phyloP scores from a whole-genome alignment of 64 coral and sea anemone genomes.

The Montipora capricornis region DNA sequence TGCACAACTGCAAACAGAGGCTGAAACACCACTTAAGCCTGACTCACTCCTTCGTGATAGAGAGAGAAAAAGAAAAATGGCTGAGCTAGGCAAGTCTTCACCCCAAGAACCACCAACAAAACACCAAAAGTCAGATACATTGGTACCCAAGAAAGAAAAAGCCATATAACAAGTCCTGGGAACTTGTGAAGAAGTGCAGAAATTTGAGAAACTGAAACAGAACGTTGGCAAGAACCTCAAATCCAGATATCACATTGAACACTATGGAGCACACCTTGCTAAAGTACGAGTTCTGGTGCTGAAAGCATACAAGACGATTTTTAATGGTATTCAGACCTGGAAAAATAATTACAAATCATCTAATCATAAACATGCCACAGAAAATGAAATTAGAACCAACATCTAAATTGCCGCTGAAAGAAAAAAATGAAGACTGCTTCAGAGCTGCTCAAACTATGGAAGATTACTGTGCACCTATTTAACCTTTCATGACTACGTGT shows the following conservation, averaged over 20 bases:
- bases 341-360: background rate
- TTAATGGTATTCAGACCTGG: background rate
- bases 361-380: background rate
- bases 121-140: background rate
- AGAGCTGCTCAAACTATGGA: too few relatives aligned
- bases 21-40: background rate
- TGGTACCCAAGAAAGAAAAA: slow-evolving; percentile 41
- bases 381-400: slow-evolving; percentile 1
- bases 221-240: slow-evolving; percentile 1
- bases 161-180: slow-evolving; percentile 27
- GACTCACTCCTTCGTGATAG: background rate
- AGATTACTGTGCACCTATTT: too few relatives aligned
- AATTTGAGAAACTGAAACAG: slow-evolving; percentile 39
- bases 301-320: background rate
- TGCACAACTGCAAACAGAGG: background rate
- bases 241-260: slow-evolving; percentile 40
- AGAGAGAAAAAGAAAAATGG: background rate
- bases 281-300: slow-evolving; percentile 34
- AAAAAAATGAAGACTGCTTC: too few relatives aligned
- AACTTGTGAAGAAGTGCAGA: slow-evolving; percentile 13
- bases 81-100: background rate
- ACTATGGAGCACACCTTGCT: slow-evolving; percentile 35
- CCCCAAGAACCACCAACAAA: background rate
- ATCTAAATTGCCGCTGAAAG: too few relatives aligned
- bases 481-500: too few relatives aligned